Conservation (phyloP, 2,797 vertebrate species). For the Catharus ustulatus region DNA sequence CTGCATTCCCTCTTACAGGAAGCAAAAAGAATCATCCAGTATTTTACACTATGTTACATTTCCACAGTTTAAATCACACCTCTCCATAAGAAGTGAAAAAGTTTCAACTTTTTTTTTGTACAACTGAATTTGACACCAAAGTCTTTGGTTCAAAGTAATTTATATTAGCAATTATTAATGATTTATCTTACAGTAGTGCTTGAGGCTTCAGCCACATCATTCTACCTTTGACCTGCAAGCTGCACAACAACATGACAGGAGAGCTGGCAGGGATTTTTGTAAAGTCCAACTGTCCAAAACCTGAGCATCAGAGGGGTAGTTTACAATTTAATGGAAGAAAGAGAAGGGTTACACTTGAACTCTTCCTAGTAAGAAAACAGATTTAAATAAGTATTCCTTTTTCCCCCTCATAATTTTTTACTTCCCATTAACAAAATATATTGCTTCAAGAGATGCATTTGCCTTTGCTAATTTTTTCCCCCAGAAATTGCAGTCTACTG, state of each 20-base stretch:
- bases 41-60: background rate
- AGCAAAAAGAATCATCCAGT: constrained; percentile 24
- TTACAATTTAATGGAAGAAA: background rate
- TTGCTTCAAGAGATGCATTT: background rate
- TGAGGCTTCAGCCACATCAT: background rate
- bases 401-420: background rate
- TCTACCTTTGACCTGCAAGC: background rate
- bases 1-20: constrained; percentile 8
- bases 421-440: background rate
- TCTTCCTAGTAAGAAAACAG: background rate
- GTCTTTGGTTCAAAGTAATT: background rate
- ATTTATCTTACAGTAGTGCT: background rate
- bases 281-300: background rate
- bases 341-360: background rate
- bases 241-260: background rate
- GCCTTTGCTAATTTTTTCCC: background rate
- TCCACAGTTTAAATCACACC: background rate
- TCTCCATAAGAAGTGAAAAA: background rate
- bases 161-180: background rate
- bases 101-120: background rate
- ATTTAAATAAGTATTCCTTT: background rate
- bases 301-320: background rate
- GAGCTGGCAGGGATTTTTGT: background rate
- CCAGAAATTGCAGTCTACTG: background rate
- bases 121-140: background rate